These are phyloP conservation scores for Eumaeus atala DNA, from an alignment of 1,140 invertebrate genomes.

Conservation along the genomic window DNA sequence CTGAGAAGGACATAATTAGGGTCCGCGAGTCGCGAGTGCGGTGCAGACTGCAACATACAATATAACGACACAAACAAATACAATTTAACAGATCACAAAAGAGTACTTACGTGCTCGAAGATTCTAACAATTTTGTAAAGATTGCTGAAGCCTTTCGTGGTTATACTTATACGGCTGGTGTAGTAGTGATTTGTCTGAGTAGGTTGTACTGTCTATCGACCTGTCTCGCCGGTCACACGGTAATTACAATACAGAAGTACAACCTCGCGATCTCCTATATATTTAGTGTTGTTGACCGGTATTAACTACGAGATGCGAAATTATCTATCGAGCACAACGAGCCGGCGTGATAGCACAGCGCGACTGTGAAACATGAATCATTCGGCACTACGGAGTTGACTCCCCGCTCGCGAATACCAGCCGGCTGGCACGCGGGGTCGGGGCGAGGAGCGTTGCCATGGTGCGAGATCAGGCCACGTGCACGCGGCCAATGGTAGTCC, in stretches of 20 bases:
- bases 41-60: no score
- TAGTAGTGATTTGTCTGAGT: not conserved
- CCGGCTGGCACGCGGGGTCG: constrained; percentile 26
- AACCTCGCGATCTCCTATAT: constrained; percentile 5
- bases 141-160: constrained; percentile 3
- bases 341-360: constrained; percentile 34
- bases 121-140: not conserved
- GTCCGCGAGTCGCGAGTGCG: no score
- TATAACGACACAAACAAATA: no score
- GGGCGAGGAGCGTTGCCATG: constrained; percentile 57
- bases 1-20: no score
- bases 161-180: not conserved
- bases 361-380: constrained; percentile 26
- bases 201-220: not conserved
- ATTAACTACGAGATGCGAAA: not conserved
- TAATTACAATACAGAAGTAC: not conserved
- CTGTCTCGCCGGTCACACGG: not conserved
- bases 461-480: constrained; percentile 71
- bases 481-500: constrained; percentile 48
- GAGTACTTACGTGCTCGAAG: not conserved
- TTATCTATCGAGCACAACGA: constrained; percentile 15
- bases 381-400: constrained; percentile 1
- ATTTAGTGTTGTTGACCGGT: not conserved
- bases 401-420: constrained; percentile 25
- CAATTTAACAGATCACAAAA: no score